Evolutionary conservation across 2,113 vertebrate genomes (phyloP).

Genomic region (Cyphomyrus plagiostoma): DNA sequence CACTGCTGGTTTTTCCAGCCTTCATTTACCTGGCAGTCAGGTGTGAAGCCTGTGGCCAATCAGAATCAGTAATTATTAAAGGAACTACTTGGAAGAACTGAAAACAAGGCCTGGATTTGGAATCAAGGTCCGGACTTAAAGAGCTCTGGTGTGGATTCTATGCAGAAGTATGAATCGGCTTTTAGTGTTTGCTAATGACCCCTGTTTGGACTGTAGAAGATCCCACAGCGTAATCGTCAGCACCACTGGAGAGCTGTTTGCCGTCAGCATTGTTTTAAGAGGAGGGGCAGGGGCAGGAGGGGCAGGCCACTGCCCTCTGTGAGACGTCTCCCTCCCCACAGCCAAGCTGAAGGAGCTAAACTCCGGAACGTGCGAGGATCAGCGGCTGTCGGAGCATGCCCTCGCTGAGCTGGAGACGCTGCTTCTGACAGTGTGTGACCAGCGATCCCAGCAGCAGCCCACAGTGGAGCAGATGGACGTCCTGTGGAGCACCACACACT

Average conservation of each 20-base stretch:
- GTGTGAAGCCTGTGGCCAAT: too few species aligned
- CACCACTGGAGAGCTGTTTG: not conserved
- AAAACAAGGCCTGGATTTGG: too few species aligned
- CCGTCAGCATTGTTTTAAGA: not conserved
- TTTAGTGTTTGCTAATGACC: not conserved
- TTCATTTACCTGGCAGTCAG: too few species aligned
- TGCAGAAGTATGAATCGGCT: not conserved
- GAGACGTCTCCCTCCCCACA: slow-evolving; percentile 36
- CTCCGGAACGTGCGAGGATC: slow-evolving; percentile 55
- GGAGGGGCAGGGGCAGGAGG: not conserved
- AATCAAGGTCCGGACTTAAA: too few species aligned
- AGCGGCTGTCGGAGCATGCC: slow-evolving; percentile 66
- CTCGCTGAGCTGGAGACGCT: slow-evolving; percentile 70
- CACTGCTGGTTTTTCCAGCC: too few species aligned
- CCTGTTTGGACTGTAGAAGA: not conserved
- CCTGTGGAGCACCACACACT: slow-evolving; percentile 84
- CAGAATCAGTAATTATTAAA: too few species aligned
- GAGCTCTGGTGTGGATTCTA: not conserved
- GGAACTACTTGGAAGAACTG: too few species aligned
- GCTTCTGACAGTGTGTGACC: slow-evolving; percentile 60
- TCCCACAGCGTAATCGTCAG: not conserved
- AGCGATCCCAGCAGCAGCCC: slow-evolving; percentile 55
- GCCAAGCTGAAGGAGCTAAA: slow-evolving; percentile 85
- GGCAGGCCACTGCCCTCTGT: not conserved
- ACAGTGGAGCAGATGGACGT: slow-evolving; percentile 75